Evolutionary conservation across 2,797 vertebrate genomes (phyloP), one percentile per base, ranked within the genome.

Genomic region (Sebastes reedi): DNA sequence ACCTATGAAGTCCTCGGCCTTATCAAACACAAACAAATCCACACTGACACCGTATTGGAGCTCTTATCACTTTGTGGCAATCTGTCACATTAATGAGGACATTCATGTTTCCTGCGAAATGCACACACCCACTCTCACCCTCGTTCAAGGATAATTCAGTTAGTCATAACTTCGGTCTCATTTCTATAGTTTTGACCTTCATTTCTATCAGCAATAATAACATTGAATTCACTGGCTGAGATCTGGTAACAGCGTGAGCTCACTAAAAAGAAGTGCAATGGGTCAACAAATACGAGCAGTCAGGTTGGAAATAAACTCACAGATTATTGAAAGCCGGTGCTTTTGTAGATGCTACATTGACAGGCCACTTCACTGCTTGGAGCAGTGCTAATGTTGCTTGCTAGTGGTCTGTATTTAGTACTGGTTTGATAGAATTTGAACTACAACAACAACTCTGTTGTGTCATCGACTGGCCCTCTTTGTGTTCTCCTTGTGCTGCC

Each of bases 31-130:
- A 14, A 67, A 65, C 52, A 67, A 67, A 79, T n/a, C 67, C 55
- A 42, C 58, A n/a, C 11, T 42, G 75, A 78, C 67, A n/a, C 27
- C 2, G n/a, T 42, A 29, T 6, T 24, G 34, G 34, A 77, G 50
- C 66, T 68, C 52, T 70, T 64, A n/a, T 29, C 54, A 66, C 69
- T 83, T 69, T 75, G 34, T 79, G 54, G 14, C 24, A 27, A 54
- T 65, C 59, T 67, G 68, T 77, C 86, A 82, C 73, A 64, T 67
- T 83, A 87, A 87, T 79, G 60, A 82, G 80, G 64, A 30, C 81
- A 72, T 66, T 72, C 18, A 18, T 68, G 25, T 81, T 79, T 81
- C 42, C 61, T 71, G 50, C 2, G 46, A 68, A 71, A 56, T 36
- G 60, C 46, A 11, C 58, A 46, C 80, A 32, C 86, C 66, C 77